These are phyloP conservation scores for Notolepis coatsorum DNA, from an alignment of 2,797 vertebrate genomes.

Conservation along the genomic window DNA sequence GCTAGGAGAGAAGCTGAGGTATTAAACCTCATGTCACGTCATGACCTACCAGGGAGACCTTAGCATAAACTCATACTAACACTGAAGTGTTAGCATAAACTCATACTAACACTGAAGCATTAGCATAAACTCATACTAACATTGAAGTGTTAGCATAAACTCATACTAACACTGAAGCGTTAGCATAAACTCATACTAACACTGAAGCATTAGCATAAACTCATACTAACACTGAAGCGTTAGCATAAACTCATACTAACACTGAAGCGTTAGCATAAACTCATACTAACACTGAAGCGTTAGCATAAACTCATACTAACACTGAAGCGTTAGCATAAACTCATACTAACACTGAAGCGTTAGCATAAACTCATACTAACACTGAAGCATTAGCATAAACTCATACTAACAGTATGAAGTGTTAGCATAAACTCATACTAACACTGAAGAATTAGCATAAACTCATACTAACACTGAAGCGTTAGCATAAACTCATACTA, in stretches of 20 bases:
- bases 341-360: slow-evolving; percentile 13
- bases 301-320: slow-evolving; percentile 12
- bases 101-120: neutral
- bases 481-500: slow-evolving; percentile 12
- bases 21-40: slow-evolving; percentile 65
- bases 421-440: slow-evolving; percentile 12
- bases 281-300: slow-evolving; percentile 13
- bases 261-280: too few relatives aligned
- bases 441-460: slow-evolving; percentile 51
- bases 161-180: slow-evolving; percentile 13
- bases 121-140: slow-evolving; percentile 12
- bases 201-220: too few relatives aligned
- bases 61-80: slow-evolving; percentile 65
- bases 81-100: slow-evolving; percentile 14
- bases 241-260: slow-evolving; percentile 12
- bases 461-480: slow-evolving; percentile 14
- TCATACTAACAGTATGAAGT: slow-evolving; percentile 44
- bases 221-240: slow-evolving; percentile 13
- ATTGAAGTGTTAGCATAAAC: too few relatives aligned
- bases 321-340: too few relatives aligned
- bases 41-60: slow-evolving; percentile 72
- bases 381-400: too few relatives aligned
- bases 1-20: slow-evolving; percentile 40
- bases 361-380: slow-evolving; percentile 12
- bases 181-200: slow-evolving; percentile 12